Base-by-base conservation (phyloP, 2,888 invertebrate genomes). In the Pammene fasciana region DNA sequence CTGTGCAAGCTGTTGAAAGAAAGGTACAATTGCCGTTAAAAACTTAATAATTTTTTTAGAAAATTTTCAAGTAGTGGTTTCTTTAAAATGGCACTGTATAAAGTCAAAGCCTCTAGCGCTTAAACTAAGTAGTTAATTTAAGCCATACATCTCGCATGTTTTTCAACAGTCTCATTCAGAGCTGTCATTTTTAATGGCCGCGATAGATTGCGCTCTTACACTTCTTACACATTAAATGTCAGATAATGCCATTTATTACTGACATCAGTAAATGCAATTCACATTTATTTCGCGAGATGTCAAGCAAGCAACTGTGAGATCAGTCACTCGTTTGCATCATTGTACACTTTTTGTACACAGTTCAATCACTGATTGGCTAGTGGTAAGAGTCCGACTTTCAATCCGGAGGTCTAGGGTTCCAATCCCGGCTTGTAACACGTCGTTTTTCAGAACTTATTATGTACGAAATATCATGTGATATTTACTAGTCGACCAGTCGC, bases 211-310 rank as follows among this genome's bases (percentile, higher is more conserved):
- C 48, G 4, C 0, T 16, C 60, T 46, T 60, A 61, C 16, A 36
- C 14, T 0, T 16, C 60, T 46, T 60, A 61, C 16, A 36, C 14
- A 14, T 45, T 34, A 48, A 60, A 60, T 61, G 48, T 61, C 60
- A 57, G 14, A 61, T 36, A 16, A 13, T 48, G 36, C 36, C 14
- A 48, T 48, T 38, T 61, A 48, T 61, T 61, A 61, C 48, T 60
- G 60, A 60, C 46, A 48, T 9, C 50, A 11, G 6, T 8, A 9
- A 5, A 50, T 16, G 16, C 3, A 7, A 10, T 48, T 48, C 48
- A 8, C 13, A 10, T 48, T 16, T 3, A 48, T 0, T 8, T 4
- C 48, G 48, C 48, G 48, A 48, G 48, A 6, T 48, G 5, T 46
- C 11, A 50, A 16, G 14, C 6, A 14, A 48, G 0, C 46, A 6